Percentiles rank a stretch among this genome's conserved stretches.
Conservation (phyloP, 2,113 vertebrate species). For the Dolichallabes microphthalmus region DNA sequence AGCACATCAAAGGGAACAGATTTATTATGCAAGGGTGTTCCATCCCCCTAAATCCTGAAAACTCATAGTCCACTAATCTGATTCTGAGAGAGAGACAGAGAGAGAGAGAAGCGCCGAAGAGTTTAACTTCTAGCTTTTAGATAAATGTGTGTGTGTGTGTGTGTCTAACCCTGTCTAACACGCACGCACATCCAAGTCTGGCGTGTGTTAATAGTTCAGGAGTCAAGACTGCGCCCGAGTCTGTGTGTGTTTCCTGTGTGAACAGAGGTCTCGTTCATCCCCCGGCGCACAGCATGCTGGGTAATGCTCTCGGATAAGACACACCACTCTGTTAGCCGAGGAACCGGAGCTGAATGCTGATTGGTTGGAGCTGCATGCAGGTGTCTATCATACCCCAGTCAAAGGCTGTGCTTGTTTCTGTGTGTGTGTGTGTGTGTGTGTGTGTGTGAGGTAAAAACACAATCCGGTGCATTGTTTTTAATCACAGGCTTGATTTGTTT, state of each 20-base stretch:
- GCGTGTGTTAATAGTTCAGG: conserved; percentile 3
- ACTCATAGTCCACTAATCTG: neutral
- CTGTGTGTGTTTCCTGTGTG: conserved; percentile 43
- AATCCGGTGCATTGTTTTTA: conserved; percentile 1
- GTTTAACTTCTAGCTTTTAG: neutral
- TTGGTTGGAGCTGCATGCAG: conserved; percentile 39
- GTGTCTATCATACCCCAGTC: conserved; percentile 43
- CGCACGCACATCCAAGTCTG: neutral
- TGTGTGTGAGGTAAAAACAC: neutral
- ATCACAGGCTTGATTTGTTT: neutral
- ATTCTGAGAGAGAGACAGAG: neutral
- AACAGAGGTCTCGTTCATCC: conserved; percentile 51
- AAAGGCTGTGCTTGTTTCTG: conserved; percentile 41
- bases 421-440: conserved; percentile 24
- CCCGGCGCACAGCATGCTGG: conserved; percentile 46
- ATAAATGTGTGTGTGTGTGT: neutral
- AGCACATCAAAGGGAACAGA: too few relatives aligned
- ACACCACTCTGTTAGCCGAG: conserved; percentile 42
- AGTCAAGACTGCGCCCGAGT: neutral
- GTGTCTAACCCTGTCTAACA: neutral
- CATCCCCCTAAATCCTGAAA: too few relatives aligned
- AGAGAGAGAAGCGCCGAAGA: neutral
- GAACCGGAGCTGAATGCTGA: conserved; percentile 47
- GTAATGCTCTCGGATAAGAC: conserved; percentile 40
- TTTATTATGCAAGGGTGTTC: too few relatives aligned